Percentiles rank a stretch among this genome's conserved stretches.
Conservation (phyloP, 2,113 vertebrate species). For the Seriola aureovittata region DNA sequence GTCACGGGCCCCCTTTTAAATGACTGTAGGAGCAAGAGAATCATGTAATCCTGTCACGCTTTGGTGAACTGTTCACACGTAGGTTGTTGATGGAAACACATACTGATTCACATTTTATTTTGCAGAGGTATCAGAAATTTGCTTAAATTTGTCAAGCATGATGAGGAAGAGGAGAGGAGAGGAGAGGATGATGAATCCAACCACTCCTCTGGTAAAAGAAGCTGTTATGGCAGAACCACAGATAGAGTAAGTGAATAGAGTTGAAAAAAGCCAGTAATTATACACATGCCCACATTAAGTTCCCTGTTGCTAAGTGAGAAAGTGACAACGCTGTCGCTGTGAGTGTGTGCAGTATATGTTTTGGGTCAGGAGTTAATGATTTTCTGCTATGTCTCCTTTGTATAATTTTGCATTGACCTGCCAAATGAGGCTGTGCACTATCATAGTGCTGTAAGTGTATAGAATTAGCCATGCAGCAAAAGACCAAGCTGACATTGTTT, state of each 20-base stretch:
- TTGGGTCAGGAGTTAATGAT: constrained; percentile 34
- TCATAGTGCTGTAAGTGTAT: not conserved
- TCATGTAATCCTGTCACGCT: not conserved
- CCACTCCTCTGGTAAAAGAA: constrained; percentile 18
- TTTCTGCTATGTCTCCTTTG: constrained; percentile 42
- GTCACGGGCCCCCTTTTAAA: no score
- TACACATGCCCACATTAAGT: not conserved
- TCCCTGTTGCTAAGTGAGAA: not conserved
- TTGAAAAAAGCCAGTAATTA: constrained; percentile 20
- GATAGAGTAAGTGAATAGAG: constrained; percentile 14
- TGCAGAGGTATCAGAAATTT: not conserved
- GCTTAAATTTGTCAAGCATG: not conserved
- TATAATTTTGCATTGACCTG: constrained; percentile 12
- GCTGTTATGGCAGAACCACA: constrained; percentile 1
- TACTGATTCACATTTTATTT: not conserved
- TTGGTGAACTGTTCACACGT: no score
- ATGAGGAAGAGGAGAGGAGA: not conserved
- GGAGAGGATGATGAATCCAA: constrained; percentile 8
- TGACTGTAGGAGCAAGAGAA: not conserved
- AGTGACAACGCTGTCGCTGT: not conserved
- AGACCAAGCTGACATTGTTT: not conserved
- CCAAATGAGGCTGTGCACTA: constrained; percentile 3
- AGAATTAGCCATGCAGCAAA: constrained; percentile 13
- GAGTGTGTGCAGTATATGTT: constrained; percentile 8
- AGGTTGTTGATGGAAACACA: not conserved